Evolutionary conservation across 2,888 invertebrate genomes (phyloP).

Genomic region (Pachydiplax longipennis): DNA sequence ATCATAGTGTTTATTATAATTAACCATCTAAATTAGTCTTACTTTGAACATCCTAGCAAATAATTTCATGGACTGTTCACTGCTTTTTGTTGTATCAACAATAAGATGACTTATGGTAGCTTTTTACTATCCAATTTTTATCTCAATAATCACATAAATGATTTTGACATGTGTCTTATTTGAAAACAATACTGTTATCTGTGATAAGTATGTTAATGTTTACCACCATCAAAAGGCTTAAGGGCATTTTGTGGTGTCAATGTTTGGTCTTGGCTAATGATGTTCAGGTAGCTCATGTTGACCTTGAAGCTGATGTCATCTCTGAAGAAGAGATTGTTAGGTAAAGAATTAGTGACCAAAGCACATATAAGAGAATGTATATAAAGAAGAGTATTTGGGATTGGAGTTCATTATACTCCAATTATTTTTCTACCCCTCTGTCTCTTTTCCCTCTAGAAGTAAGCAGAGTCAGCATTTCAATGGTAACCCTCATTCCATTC

Average conservation of each 20-base stretch:
- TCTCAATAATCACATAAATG: neutral
- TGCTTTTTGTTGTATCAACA: neutral
- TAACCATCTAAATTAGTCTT: neutral
- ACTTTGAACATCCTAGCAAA: neutral
- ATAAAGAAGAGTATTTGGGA: conserved; percentile 22
- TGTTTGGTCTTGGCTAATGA: conserved; percentile 2
- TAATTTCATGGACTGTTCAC: neutral
- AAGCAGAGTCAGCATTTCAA: conserved; percentile 28
- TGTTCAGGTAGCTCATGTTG: neutral
- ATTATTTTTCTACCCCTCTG: conserved; percentile 30
- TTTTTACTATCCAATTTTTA: neutral
- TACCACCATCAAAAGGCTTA: neutral
- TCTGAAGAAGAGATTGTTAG: neutral
- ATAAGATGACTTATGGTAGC: neutral
- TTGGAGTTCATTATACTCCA: conserved; percentile 12
- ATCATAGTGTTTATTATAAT: neutral
- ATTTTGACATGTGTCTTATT: neutral
- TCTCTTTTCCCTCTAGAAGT: neutral
- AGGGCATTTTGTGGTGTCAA: neutral
- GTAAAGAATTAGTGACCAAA: conserved; percentile 22
- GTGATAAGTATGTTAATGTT: conserved; percentile 28
- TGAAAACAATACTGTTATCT: conserved; percentile 29
- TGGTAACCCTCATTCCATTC: neutral
- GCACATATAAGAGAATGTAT: conserved; percentile 11
- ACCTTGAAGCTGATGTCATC: neutral